These are phyloP conservation scores for Dicyrtomina minuta DNA, from an alignment of 2,888 invertebrate species.

Conservation along the genomic window DNA sequence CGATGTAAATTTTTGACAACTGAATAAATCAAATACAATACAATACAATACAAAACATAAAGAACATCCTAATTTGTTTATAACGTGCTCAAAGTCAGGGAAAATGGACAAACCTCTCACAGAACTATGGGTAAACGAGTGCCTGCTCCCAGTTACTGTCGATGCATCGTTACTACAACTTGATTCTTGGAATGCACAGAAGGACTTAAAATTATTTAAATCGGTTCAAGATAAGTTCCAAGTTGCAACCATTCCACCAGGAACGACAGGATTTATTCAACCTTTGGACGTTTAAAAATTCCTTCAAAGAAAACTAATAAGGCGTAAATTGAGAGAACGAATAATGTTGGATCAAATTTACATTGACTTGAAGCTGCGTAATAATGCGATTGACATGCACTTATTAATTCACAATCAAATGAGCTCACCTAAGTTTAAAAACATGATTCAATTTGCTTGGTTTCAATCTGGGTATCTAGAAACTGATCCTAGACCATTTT, in stretches of 20 bases:
- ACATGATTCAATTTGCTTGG: no score
- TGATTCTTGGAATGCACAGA: conserved; percentile 34
- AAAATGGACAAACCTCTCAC: background rate
- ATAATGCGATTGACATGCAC: no score
- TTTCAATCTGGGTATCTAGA: no score
- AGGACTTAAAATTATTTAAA: conserved; percentile 5
- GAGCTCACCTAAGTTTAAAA: no score
- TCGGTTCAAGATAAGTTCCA: background rate
- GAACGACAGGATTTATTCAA: background rate
- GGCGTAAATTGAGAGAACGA: background rate
- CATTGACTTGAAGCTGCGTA: no score
- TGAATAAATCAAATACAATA: no score
- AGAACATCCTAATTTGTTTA: background rate
- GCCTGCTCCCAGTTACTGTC: background rate
- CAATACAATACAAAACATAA: no score
- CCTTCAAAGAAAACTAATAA: background rate
- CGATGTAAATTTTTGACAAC: no score
- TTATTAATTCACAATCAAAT: no score
- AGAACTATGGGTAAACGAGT: background rate
- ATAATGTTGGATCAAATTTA: no score
- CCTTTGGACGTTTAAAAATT: background rate
- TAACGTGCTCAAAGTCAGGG: conserved; percentile 2
- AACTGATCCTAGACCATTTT: no score
- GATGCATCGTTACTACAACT: background rate
- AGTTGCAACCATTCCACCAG: no score